Evolutionary conservation across 2,888 invertebrate species (phyloP).

Genomic region (Diplazon laetatorius): DNA sequence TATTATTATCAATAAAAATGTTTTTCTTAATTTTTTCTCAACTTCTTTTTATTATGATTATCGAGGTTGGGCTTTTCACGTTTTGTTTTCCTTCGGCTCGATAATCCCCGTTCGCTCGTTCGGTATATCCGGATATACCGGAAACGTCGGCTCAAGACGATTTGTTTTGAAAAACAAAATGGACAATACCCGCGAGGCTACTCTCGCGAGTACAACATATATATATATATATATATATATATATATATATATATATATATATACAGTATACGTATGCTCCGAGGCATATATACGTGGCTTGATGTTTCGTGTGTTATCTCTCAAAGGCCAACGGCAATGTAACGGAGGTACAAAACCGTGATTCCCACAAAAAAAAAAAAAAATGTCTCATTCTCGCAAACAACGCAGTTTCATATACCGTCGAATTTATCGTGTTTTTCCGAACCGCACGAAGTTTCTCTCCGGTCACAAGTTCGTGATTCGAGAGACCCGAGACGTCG

Average conservation of each 20-base stretch:
- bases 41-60: not conserved
- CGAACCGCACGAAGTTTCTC: too few relatives aligned
- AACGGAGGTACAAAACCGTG: not conserved
- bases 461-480: too few relatives aligned
- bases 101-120: not conserved
- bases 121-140: not conserved
- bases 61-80: not conserved
- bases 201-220: not conserved
- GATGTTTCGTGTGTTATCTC: slow-evolving; percentile 27
- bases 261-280: too few relatives aligned
- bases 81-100: not conserved
- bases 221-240: too few relatives aligned
- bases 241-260: too few relatives aligned
- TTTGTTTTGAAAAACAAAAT: slow-evolving; percentile 45
- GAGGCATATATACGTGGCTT: too few relatives aligned
- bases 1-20: too few relatives aligned
- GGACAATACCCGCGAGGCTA: slow-evolving; percentile 10
- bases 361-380: not conserved
- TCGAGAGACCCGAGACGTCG: too few relatives aligned
- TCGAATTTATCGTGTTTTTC: slow-evolving; percentile 14
- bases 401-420: slow-evolving; percentile 6
- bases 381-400: slow-evolving; percentile 1
- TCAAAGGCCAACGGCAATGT: not conserved
- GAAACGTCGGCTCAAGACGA: too few relatives aligned
- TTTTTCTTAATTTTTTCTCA: not conserved